Evolutionary conservation across 2,888 invertebrate genomes (phyloP).

Genomic region (Sclerodermus sp.): DNA sequence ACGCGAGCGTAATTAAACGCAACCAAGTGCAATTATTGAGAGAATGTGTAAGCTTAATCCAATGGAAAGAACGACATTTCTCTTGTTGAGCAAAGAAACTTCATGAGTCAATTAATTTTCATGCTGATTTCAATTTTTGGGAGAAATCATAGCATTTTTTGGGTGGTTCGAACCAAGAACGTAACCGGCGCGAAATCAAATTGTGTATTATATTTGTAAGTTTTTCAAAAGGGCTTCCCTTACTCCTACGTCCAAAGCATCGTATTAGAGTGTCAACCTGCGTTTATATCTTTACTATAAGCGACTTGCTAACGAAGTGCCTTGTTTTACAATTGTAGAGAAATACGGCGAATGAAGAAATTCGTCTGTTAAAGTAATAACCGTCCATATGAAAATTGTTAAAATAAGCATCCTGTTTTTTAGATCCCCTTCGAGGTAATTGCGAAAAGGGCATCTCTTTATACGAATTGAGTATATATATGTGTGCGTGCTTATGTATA

Average conservation of each 20-base stretch:
- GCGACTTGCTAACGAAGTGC: conserved; percentile 45
- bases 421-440: conserved; percentile 31
- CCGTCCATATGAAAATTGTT: conserved; percentile 54
- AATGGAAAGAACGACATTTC: too few species aligned
- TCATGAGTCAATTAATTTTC: too few species aligned
- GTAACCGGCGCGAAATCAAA: not conserved
- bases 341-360: conserved; percentile 25
- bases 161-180: not conserved
- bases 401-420: conserved; percentile 38
- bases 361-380: conserved; percentile 48
- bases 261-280: too few species aligned
- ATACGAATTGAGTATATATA: too few species aligned
- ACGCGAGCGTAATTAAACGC: too few species aligned
- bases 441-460: too few species aligned
- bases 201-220: not conserved
- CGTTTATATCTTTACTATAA: too few species aligned
- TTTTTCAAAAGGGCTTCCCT: conserved; percentile 10
- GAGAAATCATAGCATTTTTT: too few species aligned
- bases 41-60: too few species aligned
- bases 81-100: too few species aligned
- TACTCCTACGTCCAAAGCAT: conserved; percentile 22
- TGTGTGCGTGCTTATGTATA: conserved; percentile 32
- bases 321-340: conserved; percentile 44
- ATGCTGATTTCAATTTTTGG: too few species aligned
- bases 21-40: too few species aligned